A percentile compares a stretch with the other conserved stretches of the same genome.
Conservation (phyloP, 1,140 invertebrate genomes). For the Drosophila bifasciata region DNA sequence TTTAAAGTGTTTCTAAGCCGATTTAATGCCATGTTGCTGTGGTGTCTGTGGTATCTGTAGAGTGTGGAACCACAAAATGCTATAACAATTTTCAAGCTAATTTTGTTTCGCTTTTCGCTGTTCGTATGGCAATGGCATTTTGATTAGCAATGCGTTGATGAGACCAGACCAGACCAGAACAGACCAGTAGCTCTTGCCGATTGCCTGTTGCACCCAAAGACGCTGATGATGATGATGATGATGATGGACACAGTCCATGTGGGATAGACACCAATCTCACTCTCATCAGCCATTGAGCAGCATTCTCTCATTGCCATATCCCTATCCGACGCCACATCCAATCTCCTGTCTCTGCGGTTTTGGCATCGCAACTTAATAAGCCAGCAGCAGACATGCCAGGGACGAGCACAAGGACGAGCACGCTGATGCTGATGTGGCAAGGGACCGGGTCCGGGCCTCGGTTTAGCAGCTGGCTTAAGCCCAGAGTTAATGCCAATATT, state of each 20-base stretch:
- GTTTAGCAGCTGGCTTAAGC: neutral
- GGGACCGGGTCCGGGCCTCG: too few species aligned
- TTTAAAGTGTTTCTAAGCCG: slow-evolving; percentile 60
- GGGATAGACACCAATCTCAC: neutral
- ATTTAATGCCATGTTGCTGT: slow-evolving; percentile 38
- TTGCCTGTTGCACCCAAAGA: neutral
- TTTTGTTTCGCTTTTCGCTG: slow-evolving; percentile 27
- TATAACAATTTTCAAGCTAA: slow-evolving; percentile 61
- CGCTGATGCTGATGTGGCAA: too few species aligned
- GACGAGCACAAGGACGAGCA: too few species aligned
- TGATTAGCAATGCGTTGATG: slow-evolving; percentile 46
- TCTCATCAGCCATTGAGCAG: neutral
- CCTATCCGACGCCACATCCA: neutral
- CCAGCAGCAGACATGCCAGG: neutral
- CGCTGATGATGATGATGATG: slow-evolving; percentile 16
- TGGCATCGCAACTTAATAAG: slow-evolving; percentile 19
- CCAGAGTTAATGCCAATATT: slow-evolving; percentile 17
- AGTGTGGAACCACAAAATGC: slow-evolving; percentile 61
- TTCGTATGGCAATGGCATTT: slow-evolving; percentile 53
- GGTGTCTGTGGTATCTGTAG: slow-evolving; percentile 17
- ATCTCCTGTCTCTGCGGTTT: slow-evolving; percentile 13
- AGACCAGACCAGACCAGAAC: neutral
- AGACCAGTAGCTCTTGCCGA: too few species aligned
- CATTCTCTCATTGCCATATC: slow-evolving; percentile 3
- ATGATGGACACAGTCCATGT: slow-evolving; percentile 15